Percentiles rank a stretch among this genome's conserved stretches.
These are phyloP conservation scores for Rhopalosiphum nymphaeae DNA, from an alignment of 2,888 invertebrate genomes.

Conservation along the genomic window DNA sequence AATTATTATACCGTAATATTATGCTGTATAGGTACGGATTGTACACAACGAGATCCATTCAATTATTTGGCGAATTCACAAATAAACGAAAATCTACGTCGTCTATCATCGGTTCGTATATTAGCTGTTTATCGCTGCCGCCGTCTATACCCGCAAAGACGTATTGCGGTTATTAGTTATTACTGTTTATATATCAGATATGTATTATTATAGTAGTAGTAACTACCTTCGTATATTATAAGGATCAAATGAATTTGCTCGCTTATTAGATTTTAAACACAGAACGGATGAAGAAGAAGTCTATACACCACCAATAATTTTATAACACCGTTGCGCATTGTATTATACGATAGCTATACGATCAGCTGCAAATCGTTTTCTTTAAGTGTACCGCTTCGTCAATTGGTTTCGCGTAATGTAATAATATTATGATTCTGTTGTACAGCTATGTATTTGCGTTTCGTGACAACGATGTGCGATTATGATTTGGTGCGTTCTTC, in stretches of 20 bases:
- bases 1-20: neutral
- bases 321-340: neutral
- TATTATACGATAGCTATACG: neutral
- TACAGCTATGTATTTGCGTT: no score
- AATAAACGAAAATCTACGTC: neutral
- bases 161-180: neutral
- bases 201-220: no score
- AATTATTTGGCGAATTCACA: slow-evolving; percentile 21
- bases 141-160: neutral
- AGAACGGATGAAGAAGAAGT: neutral
- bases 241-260: neutral
- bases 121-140: neutral
- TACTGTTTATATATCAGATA: neutral
- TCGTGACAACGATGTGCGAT: no score
- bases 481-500: no score
- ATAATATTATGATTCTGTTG: neutral
- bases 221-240: neutral
- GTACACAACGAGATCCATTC: slow-evolving; percentile 38
- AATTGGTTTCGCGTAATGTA: neutral
- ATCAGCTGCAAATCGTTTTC: neutral
- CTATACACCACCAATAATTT: neutral
- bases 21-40: neutral
- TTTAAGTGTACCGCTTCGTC: neutral
- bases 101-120: neutral
- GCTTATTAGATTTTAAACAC: neutral